These are phyloP conservation scores for Zelleria hepariella DNA, from an alignment of 2,888 invertebrate species.

Conservation along the genomic window DNA sequence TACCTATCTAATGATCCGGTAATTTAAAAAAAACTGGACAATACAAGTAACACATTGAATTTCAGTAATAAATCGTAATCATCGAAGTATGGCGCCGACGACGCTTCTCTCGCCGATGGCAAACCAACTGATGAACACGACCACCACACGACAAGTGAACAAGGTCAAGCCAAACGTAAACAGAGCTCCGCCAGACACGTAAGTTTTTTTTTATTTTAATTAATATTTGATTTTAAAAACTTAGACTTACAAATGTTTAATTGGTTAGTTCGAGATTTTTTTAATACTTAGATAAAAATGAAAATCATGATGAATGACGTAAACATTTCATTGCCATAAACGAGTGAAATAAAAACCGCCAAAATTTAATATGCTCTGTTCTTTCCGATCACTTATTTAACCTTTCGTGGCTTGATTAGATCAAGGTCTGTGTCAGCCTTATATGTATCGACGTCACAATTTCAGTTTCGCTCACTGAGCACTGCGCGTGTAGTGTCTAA, in stretches of 20 bases:
- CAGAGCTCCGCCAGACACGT: conserved; percentile 81
- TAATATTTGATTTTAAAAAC: too few species aligned
- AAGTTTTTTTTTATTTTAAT: conserved; percentile 34
- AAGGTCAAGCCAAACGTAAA: conserved; percentile 92
- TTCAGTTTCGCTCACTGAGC: conserved; percentile 2
- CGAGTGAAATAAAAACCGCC: background rate
- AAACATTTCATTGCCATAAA: background rate
- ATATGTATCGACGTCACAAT: conserved; percentile 2
- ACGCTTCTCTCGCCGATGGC: conserved; percentile 77
- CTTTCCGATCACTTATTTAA: background rate
- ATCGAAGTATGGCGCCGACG: conserved; percentile 78
- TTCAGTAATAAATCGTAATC: conserved; percentile 85
- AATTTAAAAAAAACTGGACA: too few species aligned
- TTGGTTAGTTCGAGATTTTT: background rate
- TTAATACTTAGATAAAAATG: background rate
- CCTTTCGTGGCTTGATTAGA: conserved; percentile 3
- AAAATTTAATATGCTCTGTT: background rate
- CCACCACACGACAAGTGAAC: conserved; percentile 86
- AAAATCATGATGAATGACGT: background rate
- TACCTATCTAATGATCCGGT: too few species aligned
- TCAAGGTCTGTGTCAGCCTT: conserved; percentile 5
- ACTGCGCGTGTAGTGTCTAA: conserved; percentile 1
- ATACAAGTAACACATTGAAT: conserved; percentile 7
- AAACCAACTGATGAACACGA: conserved; percentile 79
- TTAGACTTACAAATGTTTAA: background rate